These are phyloP conservation scores for Holacanthella duospinosa DNA, from an alignment of 2,888 invertebrate species.

Conservation along the genomic window DNA sequence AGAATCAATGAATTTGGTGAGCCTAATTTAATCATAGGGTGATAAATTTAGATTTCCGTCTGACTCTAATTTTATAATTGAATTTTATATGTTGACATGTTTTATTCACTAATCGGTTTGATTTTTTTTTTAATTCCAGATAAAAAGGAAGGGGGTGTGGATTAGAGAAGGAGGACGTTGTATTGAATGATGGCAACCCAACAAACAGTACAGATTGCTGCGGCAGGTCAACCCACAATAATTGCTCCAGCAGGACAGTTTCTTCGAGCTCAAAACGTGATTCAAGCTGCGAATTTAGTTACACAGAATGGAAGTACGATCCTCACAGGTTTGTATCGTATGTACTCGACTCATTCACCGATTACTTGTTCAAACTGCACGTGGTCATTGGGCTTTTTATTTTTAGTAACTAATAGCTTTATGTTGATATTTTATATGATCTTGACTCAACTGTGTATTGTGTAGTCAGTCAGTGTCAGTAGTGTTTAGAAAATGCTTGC, in stretches of 20 bases:
- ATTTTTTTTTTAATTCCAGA: not conserved
- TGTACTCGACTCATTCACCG: too few species aligned
- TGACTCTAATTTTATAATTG: not conserved
- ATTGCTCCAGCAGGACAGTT: slow-evolving; percentile 36
- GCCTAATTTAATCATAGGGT: not conserved
- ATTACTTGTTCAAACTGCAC: too few species aligned
- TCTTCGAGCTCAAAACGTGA: slow-evolving; percentile 32
- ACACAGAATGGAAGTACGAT: slow-evolving; percentile 31
- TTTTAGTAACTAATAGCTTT: not conserved
- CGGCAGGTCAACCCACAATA: slow-evolving; percentile 26
- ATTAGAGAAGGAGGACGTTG: not conserved
- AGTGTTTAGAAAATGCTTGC: not conserved
- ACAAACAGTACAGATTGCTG: slow-evolving; percentile 30
- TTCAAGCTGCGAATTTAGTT: slow-evolving; percentile 32
- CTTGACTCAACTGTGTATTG: too few species aligned
- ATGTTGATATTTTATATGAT: too few species aligned
- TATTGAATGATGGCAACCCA: slow-evolving; percentile 29
- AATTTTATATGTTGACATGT: not conserved
- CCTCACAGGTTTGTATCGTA: slow-evolving; percentile 20
- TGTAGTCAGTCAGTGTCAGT: too few species aligned
- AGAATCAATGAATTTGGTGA: not conserved
- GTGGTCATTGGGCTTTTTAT: not conserved
- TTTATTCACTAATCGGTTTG: not conserved
- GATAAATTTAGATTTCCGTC: not conserved
- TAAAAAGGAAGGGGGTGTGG: not conserved